phyloP scores from a whole-genome alignment of 2,113 vertebrate species.

The Rhynchomys soricoides region DNA sequence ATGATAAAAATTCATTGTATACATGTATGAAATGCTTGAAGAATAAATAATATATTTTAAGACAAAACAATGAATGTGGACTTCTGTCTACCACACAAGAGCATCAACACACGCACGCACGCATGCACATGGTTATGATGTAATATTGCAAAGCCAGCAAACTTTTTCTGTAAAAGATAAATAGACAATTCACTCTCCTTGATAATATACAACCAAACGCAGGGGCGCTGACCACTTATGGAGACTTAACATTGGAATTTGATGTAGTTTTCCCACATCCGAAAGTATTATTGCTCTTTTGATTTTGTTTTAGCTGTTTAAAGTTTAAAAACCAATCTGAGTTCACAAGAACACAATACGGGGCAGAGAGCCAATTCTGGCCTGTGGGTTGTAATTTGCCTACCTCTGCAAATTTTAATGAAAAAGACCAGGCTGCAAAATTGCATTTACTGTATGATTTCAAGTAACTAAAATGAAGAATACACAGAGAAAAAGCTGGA shows the following conservation, averaged over 20 bases:
- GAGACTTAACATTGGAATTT: background rate
- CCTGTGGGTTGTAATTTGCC: background rate
- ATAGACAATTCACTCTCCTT: background rate
- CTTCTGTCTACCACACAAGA: background rate
- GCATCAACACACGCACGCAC: background rate
- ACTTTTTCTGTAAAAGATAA: background rate
- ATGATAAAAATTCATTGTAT: background rate
- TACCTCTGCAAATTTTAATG: background rate
- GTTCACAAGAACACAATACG: background rate
- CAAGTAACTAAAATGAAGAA: background rate
- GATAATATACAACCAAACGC: background rate
- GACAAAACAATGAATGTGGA: background rate
- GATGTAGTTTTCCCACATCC: background rate
- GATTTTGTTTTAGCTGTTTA: background rate
- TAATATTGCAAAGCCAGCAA: background rate
- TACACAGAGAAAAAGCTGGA: background rate
- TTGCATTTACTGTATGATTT: background rate
- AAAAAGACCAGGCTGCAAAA: background rate
- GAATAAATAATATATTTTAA: background rate
- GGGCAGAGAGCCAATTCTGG: background rate
- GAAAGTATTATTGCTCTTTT: background rate
- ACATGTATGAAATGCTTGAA: background rate
- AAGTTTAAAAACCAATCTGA: background rate
- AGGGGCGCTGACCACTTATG: background rate
- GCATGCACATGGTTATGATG: background rate